Evolutionary conservation across 2,797 vertebrate species (phyloP).

Genomic region (Coreius guichenoti): DNA sequence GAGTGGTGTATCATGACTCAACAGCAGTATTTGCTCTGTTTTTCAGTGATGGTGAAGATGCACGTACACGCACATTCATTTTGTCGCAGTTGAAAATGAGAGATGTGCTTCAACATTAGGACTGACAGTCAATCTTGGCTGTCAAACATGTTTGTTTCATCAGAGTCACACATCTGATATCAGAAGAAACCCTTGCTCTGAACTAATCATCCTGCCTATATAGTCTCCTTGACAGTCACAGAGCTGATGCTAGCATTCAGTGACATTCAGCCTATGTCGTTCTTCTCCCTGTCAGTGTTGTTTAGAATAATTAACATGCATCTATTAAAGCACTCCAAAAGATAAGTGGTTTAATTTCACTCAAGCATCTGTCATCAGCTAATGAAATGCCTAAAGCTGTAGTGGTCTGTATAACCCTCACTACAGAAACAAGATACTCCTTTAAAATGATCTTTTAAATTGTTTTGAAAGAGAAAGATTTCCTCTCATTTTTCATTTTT

Average conservation of each 20-base stretch:
- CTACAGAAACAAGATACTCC: neutral
- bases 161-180: slow-evolving; percentile 8
- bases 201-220: neutral
- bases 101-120: slow-evolving; percentile 22
- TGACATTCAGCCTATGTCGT: slow-evolving; percentile 2
- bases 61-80: neutral
- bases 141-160: neutral
- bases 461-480: slow-evolving; percentile 2
- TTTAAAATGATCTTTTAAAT: neutral
- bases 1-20: neutral
- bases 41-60: neutral
- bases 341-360: slow-evolving; percentile 35
- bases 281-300: neutral
- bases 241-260: slow-evolving; percentile 9
- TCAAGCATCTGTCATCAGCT: slow-evolving; percentile 28
- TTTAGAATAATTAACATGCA: slow-evolving; percentile 29
- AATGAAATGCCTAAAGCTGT: slow-evolving; percentile 24
- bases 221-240: neutral
- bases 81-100: slow-evolving; percentile 2
- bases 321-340: slow-evolving; percentile 28
- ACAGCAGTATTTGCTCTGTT: neutral
- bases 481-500: neutral
- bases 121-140: slow-evolving; percentile 8
- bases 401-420: neutral
- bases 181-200: neutral